Percentiles rank a stretch among this genome's conserved stretches.
Evolutionary conservation across 1,140 invertebrate genomes (phyloP).

Genomic region (Drosophila fuyamai): DNA sequence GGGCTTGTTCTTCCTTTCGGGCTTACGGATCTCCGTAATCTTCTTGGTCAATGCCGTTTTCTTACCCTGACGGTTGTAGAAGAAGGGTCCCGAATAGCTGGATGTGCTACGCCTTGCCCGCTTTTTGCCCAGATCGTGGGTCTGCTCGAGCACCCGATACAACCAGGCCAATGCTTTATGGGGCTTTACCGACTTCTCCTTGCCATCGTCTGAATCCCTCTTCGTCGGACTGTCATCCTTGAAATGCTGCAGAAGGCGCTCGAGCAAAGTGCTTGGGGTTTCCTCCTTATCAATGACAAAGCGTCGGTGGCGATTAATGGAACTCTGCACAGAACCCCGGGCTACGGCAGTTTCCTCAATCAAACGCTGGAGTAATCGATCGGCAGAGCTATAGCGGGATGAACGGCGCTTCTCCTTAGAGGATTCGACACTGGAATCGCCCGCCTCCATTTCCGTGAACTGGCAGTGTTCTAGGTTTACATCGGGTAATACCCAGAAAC

Average conservation of each 20-base stretch:
- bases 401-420: conserved; percentile 27
- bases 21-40: conserved; percentile 78
- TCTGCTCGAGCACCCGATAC: conserved; percentile 54
- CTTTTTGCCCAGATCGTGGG: conserved; percentile 32
- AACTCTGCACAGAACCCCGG: conserved; percentile 40
- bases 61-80: conserved; percentile 67
- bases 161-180: conserved; percentile 60
- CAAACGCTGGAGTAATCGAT: conserved; percentile 70
- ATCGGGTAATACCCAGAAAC: conserved; percentile 76
- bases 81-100: conserved; percentile 61
- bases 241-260: conserved; percentile 48
- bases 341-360: conserved; percentile 76
- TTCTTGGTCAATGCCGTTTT: conserved; percentile 69
- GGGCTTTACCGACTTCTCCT: conserved; percentile 19
- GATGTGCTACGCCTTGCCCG: conserved; percentile 49
- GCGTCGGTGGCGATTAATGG: conserved; percentile 57
- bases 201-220: conserved; percentile 19
- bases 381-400: conserved; percentile 65
- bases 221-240: conserved; percentile 28
- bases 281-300: conserved; percentile 67
- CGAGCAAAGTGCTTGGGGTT: conserved; percentile 23
- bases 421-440: conserved; percentile 36
- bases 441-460: conserved; percentile 69
- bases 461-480: conserved; percentile 79
- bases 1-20: conserved; percentile 66